phyloP scores from a whole-genome alignment of 2,888 invertebrate genomes.

The Calameuta idolon region DNA sequence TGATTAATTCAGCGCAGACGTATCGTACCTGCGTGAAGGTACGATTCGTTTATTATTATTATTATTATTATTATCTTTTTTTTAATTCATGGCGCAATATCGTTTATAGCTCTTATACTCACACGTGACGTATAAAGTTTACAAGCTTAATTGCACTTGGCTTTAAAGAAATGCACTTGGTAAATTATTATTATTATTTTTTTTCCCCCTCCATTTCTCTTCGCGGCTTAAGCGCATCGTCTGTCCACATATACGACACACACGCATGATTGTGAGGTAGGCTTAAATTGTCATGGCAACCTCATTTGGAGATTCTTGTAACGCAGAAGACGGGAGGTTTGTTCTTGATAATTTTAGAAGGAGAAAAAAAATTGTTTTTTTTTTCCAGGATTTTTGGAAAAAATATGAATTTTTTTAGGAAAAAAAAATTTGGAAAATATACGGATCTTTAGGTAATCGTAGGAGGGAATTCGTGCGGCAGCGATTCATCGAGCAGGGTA shows the following conservation, averaged over 20 bases:
- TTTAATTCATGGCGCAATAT: not conserved
- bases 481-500: not conserved
- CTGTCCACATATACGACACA: not conserved
- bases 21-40: not conserved
- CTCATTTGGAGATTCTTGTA: not conserved
- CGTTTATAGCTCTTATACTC: not conserved
- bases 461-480: fast-evolving
- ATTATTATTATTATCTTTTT: not conserved
- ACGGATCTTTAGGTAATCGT: not conserved
- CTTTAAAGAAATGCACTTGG: no score
- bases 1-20: not conserved
- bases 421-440: no score
- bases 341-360: no score
- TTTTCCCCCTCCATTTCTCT: not conserved
- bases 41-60: not conserved
- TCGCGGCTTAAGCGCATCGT: not conserved
- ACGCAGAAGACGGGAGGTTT: not conserved
- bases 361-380: fast-evolving
- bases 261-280: not conserved
- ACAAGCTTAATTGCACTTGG: not conserved
- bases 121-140: not conserved
- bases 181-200: not conserved
- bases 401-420: no score
- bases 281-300: not conserved
- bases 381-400: no score